Conservation (phyloP, 2,888 invertebrate species). For the Dinocampus coccinellae region DNA sequence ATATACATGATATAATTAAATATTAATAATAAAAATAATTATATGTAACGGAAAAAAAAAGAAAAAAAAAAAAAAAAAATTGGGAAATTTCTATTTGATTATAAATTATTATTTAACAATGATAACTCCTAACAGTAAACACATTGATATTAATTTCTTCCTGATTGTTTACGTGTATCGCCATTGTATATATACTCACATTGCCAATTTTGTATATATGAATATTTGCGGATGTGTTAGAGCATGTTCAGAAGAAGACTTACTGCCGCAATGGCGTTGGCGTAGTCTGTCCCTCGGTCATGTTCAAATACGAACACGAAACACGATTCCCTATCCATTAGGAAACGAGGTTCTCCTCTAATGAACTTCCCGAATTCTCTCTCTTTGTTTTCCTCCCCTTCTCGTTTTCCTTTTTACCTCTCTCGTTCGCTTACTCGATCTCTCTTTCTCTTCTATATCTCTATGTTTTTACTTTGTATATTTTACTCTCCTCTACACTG, state of each 20-base stretch:
- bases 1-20: no score
- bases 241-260: no score
- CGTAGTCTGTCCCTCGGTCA: not conserved
- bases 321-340: slow-evolving; percentile 44
- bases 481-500: not conserved
- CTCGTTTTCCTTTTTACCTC: not conserved
- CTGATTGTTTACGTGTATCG: slow-evolving; percentile 42
- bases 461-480: no score
- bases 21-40: no score
- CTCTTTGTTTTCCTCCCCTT: not conserved
- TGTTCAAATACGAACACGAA: slow-evolving; percentile 24
- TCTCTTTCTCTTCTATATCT: no score
- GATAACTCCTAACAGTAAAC: not conserved
- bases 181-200: slow-evolving; percentile 24
- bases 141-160: slow-evolving; percentile 17
- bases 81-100: not conserved
- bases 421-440: no score
- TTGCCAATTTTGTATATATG: not conserved
- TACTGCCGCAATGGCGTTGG: not conserved
- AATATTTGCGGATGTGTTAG: not conserved
- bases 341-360: slow-evolving; percentile 49
- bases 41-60: not conserved
- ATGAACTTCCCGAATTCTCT: slow-evolving; percentile 43
- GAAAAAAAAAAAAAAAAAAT: not conserved
- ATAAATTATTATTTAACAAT: no score